Base-by-base conservation (phyloP, 2,797 vertebrate species). In the Florisuga fusca region DNA sequence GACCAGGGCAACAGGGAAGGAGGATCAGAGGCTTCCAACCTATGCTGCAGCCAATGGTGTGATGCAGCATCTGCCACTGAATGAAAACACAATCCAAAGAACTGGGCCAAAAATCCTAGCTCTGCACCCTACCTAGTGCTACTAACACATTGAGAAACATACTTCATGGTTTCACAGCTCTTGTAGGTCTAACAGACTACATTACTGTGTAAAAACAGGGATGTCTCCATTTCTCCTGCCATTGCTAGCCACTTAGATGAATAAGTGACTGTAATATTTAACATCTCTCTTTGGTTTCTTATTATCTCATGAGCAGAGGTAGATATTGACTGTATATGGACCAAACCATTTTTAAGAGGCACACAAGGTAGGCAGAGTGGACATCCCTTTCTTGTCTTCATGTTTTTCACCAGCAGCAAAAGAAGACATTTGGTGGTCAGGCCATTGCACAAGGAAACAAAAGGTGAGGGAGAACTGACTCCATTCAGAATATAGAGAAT, bases 71-170 rank as follows among this genome's bases (percentile, higher is more conserved):
- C 38, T 43, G 50, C 50, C 0, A 1, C 64, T 36, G 57, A 83
- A 80, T 64, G 29, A 80, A 88, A 95, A 78, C n/a, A 57, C 12
- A 77, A 10, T 34, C 16, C 62, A 72, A 90, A 58, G 14, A 93
- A 84, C 20, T 11, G 16, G n/a, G n/a, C 12, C 16, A 31, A 79
- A 58, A 36, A 64, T 51, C n/a, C 41, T 18, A 53, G 16, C 15
- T 68, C 62, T 45, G 59, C 53, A 34, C 18, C 36, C 67, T 79
- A 41, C 13, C 59, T 25, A 51, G 10, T 5, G 27, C 31, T 81
- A 67, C 23, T 2, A 69, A 36, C 69, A 36, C 36, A 41, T 0
- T 27, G 41, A 74, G 15, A 27, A 68, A 77, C 36, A 41, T 16
- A 34, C 45, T 38, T 63, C 1, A 1, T 5, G n/a, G 26, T 38